phyloP scores from a whole-genome alignment of 2,113 vertebrate species.

The Hypanus sabinus region DNA sequence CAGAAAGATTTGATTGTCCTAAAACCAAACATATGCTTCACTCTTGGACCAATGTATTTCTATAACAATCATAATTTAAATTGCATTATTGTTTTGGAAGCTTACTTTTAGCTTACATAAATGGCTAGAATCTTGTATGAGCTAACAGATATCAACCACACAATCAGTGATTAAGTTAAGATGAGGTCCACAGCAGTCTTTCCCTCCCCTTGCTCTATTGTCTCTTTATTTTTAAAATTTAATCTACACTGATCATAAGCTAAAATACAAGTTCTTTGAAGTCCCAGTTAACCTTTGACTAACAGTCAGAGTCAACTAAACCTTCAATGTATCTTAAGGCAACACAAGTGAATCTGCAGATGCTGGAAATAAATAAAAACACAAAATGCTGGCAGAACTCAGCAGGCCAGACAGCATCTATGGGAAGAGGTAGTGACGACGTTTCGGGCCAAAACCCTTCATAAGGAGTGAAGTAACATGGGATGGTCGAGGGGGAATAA shows the following conservation, averaged over 20 bases:
- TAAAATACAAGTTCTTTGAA: background rate
- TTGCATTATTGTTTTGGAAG: conserved; percentile 8
- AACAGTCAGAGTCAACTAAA: background rate
- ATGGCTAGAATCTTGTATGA: background rate
- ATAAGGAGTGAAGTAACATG: too few relatives aligned
- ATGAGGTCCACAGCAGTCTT: too few relatives aligned
- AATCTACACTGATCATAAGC: background rate
- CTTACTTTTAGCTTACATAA: background rate
- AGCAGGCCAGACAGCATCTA: too few relatives aligned
- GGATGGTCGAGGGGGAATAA: too few relatives aligned
- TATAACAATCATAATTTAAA: conserved; percentile 14
- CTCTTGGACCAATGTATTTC: background rate
- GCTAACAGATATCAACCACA: background rate
- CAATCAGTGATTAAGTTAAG: conserved; percentile 20
- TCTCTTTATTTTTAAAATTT: background rate
- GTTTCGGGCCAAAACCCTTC: too few relatives aligned
- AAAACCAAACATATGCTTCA: conserved; percentile 36
- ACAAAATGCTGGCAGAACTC: too few relatives aligned
- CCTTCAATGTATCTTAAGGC: background rate
- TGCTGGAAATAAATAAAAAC: too few relatives aligned
- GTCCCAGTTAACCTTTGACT: background rate
- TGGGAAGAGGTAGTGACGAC: too few relatives aligned
- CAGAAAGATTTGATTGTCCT: conserved; percentile 72
- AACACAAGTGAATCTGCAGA: too few relatives aligned
- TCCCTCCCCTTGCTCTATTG: background rate